Evolutionary conservation across 92 coral and sea anemone species (phyloP), one percentile per base, ranked within the genome.

Genomic region (Zoanthus sociatus): DNA sequence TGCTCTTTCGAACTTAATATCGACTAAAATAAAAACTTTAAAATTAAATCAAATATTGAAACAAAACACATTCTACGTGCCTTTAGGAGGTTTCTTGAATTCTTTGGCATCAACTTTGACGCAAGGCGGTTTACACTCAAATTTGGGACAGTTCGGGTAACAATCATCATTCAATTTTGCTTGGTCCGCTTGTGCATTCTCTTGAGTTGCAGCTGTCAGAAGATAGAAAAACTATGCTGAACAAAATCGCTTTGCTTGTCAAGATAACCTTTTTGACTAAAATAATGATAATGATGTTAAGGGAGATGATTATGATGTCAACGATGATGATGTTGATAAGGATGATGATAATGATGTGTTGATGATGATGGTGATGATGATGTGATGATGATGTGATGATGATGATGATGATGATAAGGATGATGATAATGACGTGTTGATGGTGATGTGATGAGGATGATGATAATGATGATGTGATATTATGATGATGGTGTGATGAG

Each of bases 121-220:
- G 85, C 85, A 81, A 3, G 85, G 85, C 12, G 85, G 85, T 45
- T 81, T 81, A 58, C 85, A 81, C 26, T 81, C 85, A 8, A 81
- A 64, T 42, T 81, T 67, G 12, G 85, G 85, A 10, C 85, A 81
- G 1, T 81, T 81, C 9, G 85, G 85, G 20, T 66, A 60, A 33
- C 85, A 81, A 63, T 81, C 85, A 67, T 81, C 85, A 45, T 81
- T 18, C 31, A 81, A 26, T 50, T 66, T 79, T 32, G 73, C 66
- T 45, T 81, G 85, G 85, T 81, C 85, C 50, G 85, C 85, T 47
- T 81, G 85, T 81, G 85, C 63, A 46, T 56, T 21, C 26, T 81
- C 42, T 81, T 71, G 60, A 81, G 61, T 50, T 50, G 55, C 85
- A 9, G 84, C 55, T 78, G 26, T 56, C 18, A 58, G 46, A 61